Conservation (phyloP, 2,797 vertebrate genomes). For the Danionella dracula region DNA sequence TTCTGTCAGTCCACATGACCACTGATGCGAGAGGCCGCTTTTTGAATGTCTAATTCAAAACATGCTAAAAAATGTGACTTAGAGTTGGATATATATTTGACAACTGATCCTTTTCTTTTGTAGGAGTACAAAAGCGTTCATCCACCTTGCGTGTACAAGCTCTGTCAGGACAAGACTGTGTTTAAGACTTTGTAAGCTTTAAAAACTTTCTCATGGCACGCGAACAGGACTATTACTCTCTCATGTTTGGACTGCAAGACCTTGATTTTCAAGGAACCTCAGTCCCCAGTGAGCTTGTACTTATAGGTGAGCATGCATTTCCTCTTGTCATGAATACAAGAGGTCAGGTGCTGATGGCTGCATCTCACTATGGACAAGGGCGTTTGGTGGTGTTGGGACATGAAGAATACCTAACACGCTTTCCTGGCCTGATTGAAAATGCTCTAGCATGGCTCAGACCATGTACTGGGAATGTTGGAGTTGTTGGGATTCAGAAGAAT, state of each 20-base stretch:
- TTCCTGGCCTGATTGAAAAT: slow-evolving; percentile 68
- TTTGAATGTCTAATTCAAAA: too few species aligned
- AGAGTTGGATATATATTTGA: too few species aligned
- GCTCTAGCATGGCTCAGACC: slow-evolving; percentile 71
- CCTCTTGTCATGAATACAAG: slow-evolving; percentile 65
- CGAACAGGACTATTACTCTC: slow-evolving; percentile 20
- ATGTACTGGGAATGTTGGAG: slow-evolving; percentile 34
- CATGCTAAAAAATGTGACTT: too few species aligned
- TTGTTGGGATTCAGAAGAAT: slow-evolving; percentile 53
- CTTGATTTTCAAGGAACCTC: slow-evolving; percentile 53
- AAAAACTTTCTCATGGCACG: slow-evolving; percentile 32
- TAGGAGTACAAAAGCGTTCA: too few species aligned
- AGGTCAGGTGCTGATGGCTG: slow-evolving; percentile 75
- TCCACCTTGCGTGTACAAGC: not conserved
- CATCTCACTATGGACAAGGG: slow-evolving; percentile 72
- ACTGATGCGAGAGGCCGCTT: too few species aligned
- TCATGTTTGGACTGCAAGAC: slow-evolving; percentile 63
- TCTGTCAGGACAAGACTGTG: not conserved
- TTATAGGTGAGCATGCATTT: slow-evolving; percentile 71
- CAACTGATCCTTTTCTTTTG: too few species aligned
- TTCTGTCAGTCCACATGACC: too few species aligned
- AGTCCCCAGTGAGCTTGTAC: slow-evolving; percentile 66
- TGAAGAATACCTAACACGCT: slow-evolving; percentile 62
- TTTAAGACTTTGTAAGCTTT: not conserved
- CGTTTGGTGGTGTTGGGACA: slow-evolving; percentile 73